A percentile compares a stretch with the other conserved stretches of the same genome.
Evolutionary conservation across 2,797 vertebrate species (phyloP).

Genomic region (Emys orbicularis): DNA sequence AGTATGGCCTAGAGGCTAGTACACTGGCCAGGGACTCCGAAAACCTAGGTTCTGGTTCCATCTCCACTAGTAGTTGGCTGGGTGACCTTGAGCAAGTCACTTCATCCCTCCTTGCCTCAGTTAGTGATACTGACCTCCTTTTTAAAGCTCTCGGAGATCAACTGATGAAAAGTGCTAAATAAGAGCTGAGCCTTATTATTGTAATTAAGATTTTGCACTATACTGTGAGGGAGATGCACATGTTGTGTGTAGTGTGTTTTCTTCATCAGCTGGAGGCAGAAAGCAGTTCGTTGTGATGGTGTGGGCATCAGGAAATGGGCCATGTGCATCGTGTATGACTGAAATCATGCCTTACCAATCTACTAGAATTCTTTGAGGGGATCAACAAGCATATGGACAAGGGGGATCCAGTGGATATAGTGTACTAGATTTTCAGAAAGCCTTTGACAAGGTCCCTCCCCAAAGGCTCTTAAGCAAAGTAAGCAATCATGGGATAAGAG

Average conservation of each 20-base stretch:
- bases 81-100: neutral
- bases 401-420: too few relatives aligned
- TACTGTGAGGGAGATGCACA: neutral
- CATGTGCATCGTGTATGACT: neutral
- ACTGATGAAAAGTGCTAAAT: neutral
- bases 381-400: too few relatives aligned
- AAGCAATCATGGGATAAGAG: too few relatives aligned
- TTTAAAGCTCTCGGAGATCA: neutral
- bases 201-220: neutral
- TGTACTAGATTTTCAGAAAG: too few relatives aligned
- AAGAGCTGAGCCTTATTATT: neutral
- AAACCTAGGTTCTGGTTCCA: neutral
- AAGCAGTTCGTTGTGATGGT: neutral
- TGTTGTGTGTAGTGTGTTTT: rapidly evolving
- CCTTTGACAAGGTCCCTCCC: too few relatives aligned
- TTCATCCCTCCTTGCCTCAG: neutral
- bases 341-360: too few relatives aligned
- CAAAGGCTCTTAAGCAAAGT: too few relatives aligned
- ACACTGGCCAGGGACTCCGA: neutral
- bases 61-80: neutral
- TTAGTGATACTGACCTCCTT: neutral
- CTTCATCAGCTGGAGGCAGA: neutral
- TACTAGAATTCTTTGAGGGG: too few relatives aligned
- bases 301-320: neutral
- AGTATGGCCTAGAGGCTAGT: neutral